Percentiles rank a stretch among this genome's conserved stretches.
phyloP scores from a whole-genome alignment of 2,888 invertebrate genomes.

The Euclidia mi region DNA sequence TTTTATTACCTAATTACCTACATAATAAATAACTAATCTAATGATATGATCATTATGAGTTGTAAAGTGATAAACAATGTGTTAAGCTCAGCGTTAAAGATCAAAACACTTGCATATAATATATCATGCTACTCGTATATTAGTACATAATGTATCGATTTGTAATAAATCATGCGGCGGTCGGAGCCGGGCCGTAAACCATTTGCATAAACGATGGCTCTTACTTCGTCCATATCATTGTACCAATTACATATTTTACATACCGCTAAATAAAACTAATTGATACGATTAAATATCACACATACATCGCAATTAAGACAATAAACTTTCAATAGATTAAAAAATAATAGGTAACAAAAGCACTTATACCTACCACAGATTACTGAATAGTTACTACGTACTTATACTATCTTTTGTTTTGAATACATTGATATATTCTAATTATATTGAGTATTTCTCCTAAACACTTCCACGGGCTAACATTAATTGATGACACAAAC shows the following conservation, averaged over 20 bases:
- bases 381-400: no score
- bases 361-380: no score
- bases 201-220: constrained; percentile 76
- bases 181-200: constrained; percentile 65
- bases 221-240: constrained; percentile 63
- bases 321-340: no score
- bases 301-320: no score
- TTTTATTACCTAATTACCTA: constrained; percentile 15
- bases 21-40: constrained; percentile 29
- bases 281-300: no score
- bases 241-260: constrained; percentile 65
- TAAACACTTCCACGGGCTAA: no score
- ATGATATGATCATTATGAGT: constrained; percentile 48
- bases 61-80: constrained; percentile 49
- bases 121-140: constrained; percentile 11
- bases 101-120: constrained; percentile 26
- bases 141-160: constrained; percentile 51
- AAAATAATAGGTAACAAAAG: no score
- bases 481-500: constrained; percentile 54
- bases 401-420: no score
- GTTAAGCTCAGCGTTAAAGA: constrained; percentile 38
- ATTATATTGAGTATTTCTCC: no score
- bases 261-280: constrained; percentile 31
- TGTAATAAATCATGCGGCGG: constrained; percentile 64
- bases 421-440: no score